These are phyloP conservation scores for Ptychodera flava DNA, from an alignment of 35 echinoderm and acorn worm genomes.

Conservation along the genomic window DNA sequence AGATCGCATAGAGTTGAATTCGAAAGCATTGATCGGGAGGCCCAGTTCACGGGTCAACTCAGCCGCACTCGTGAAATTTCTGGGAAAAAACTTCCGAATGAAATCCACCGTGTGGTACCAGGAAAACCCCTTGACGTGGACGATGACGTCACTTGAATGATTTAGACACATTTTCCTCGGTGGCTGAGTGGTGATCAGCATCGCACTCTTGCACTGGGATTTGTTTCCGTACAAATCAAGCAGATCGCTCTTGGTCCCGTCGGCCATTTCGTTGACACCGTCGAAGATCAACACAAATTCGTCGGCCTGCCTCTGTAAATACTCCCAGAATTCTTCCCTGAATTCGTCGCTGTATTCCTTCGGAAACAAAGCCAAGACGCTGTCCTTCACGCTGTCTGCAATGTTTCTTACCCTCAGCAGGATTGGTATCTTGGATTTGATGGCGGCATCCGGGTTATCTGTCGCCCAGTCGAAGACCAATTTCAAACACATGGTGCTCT, in stretches of 20 bases:
- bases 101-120: not conserved
- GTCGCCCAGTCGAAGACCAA: not conserved
- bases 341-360: not conserved
- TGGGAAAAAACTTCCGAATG: not conserved
- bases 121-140: not conserved
- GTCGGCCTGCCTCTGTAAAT: not conserved
- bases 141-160: not conserved
- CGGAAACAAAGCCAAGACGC: not conserved
- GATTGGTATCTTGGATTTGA: not conserved
- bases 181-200: not conserved
- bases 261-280: not conserved
- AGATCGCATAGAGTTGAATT: not conserved
- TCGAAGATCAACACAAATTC: not conserved
- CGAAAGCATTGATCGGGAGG: not conserved
- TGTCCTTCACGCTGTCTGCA: not conserved
- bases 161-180: not conserved
- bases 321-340: not conserved
- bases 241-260: not conserved
- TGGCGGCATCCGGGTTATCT: not conserved
- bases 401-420: not conserved
- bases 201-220: not conserved
- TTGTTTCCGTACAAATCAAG: not conserved
- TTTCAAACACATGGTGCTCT: not conserved
- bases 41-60: not conserved
- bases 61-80: not conserved